Evolutionary conservation across 2,113 vertebrate species (phyloP).

Genomic region (Collichthys lucidus): DNA sequence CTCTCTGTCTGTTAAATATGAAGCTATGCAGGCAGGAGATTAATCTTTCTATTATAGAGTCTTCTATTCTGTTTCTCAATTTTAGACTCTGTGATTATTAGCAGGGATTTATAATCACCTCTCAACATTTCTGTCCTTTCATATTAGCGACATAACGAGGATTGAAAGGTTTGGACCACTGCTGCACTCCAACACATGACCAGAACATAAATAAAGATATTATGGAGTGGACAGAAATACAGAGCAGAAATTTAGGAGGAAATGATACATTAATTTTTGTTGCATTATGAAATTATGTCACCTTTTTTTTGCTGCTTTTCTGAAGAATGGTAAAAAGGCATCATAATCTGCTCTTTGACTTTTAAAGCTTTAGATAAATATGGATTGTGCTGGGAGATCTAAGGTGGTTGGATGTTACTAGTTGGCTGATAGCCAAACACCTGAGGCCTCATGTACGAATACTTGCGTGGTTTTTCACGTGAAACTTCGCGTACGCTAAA

Average conservation of each 20-base stretch:
- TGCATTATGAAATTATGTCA: neutral
- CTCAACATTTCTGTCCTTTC: slow-evolving; percentile 7
- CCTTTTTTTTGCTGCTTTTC: neutral
- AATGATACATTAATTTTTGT: neutral
- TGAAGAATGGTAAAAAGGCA: too few relatives aligned
- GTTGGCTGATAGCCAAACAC: neutral
- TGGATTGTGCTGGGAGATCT: neutral
- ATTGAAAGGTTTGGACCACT: neutral
- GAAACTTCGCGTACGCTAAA: too few relatives aligned
- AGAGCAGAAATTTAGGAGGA: slow-evolving; percentile 8
- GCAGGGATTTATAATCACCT: slow-evolving; percentile 25
- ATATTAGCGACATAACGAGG: slow-evolving; percentile 4
- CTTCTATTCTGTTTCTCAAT: neutral
- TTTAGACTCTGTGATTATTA: slow-evolving; percentile 7
- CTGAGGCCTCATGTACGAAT: too few relatives aligned
- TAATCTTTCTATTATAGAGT: neutral
- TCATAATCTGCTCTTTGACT: neutral
- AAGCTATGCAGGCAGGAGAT: neutral
- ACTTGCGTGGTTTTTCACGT: too few relatives aligned
- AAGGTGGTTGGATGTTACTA: neutral
- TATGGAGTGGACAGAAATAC: neutral
- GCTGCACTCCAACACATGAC: neutral
- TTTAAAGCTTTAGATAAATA: too few relatives aligned
- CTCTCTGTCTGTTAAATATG: too few relatives aligned
- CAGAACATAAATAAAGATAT: slow-evolving; percentile 33